Percentiles rank a stretch among this genome's conserved stretches.
phyloP scores from a whole-genome alignment of 2,797 vertebrate species.

The Cuculus canorus region DNA sequence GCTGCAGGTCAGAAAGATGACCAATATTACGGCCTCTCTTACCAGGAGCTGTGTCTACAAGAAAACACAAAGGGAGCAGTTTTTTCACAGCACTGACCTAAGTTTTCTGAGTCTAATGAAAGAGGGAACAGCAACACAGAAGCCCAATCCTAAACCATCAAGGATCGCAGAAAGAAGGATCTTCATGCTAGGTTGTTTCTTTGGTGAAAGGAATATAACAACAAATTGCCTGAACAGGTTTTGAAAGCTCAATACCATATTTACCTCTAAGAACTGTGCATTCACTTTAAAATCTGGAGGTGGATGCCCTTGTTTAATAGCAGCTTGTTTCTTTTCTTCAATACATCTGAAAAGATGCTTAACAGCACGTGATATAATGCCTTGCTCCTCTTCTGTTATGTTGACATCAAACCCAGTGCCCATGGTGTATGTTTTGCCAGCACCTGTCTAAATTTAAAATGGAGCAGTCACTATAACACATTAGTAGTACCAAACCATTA shows the following conservation, averaged over 20 bases:
- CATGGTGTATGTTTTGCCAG: conserved; percentile 98
- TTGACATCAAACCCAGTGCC: conserved; percentile 96
- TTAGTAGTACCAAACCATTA: not conserved
- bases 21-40: not conserved
- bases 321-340: conserved; percentile 86
- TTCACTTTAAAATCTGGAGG: conserved; percentile 98
- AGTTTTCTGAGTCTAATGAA: not conserved
- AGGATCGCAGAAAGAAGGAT: not conserved
- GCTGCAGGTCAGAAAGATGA: not conserved
- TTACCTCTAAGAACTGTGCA: conserved; percentile 95
- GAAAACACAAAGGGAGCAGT: not conserved
- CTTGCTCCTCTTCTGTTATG: conserved; percentile 88
- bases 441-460: conserved; percentile 86
- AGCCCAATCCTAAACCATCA: not conserved
- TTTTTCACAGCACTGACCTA: not conserved
- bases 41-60: not conserved
- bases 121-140: not conserved
- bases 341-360: conserved; percentile 92
- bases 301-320: conserved; percentile 87
- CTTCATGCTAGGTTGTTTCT: not conserved
- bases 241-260: not conserved
- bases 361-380: conserved; percentile 94
- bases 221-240: not conserved
- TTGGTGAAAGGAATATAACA: not conserved
- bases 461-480: not conserved